Base-by-base conservation (phyloP, 2,888 invertebrate species). In the Oscheius sp. region DNA sequence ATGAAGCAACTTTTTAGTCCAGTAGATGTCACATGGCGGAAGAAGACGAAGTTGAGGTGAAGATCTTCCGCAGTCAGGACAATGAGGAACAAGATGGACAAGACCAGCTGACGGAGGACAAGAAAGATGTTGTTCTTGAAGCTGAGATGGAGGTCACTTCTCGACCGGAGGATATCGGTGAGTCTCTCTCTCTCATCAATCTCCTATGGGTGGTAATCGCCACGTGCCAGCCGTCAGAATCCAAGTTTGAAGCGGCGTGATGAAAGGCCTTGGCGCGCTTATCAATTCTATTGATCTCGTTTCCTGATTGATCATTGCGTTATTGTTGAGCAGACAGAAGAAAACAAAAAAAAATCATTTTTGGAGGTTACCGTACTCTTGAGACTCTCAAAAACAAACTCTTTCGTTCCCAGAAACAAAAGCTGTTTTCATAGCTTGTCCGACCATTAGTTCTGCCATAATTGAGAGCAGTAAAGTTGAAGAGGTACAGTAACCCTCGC, bases 71-170 rank as follows among this genome's bases (percentile, higher is more conserved):
- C 42, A 73, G 70, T 45, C 71, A 74, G 20, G 79, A 74, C 4
- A 71, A 55, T 29, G 73, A 75, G 23, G 79, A 74, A 2, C 69
- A 68, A 31, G 72, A 74, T 23, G 69, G 65, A 0, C 76, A 75
- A 48, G 75, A 81, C 48, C 81, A 82, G 65, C 70, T 83, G 20
- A 75, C 77, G 45, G 83, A 83, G 50, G 83, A 83, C 72, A 83
- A 83, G 73, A 83, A 83, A 61, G 83, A 83, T 57, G 83, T 75
- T 23, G 78, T 75, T 1, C 65, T 75, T 42, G 78, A 78, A 52
- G 73, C 78, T 17, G 78, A 78, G 39, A 39, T 75, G 29, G 78
- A 78, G 23, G 31, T 33, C 55, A 33, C 33, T 20, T 53, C 63
- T 25, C 48, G 70, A 33, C 65, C 71, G 15, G 57, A 57, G 33